Evolutionary conservation across 92 coral and sea anemone genomes (phyloP).

Genomic region (Porites evermanni): DNA sequence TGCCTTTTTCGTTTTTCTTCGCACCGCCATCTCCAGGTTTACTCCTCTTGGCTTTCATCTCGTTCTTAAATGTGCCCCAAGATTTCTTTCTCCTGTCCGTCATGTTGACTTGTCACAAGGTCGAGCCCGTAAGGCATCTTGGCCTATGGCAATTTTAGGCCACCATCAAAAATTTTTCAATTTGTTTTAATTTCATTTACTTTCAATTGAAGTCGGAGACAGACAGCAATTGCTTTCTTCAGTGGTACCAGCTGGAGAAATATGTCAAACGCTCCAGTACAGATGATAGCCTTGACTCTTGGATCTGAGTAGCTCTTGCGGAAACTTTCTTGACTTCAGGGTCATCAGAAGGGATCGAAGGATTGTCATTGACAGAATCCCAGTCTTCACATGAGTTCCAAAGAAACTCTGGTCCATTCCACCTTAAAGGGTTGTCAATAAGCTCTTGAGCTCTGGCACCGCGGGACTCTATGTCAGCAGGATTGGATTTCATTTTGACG

Average conservation of each 20-base stretch:
- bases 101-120: no score
- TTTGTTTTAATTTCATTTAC: neutral
- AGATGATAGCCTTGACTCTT: neutral
- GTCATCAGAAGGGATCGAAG: slow-evolving; percentile 31
- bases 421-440: no score
- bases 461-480: slow-evolving; percentile 50
- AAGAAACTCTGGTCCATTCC: neutral
- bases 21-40: slow-evolving; percentile 29
- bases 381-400: slow-evolving; percentile 24
- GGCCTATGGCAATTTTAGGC: no score
- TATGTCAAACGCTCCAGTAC: neutral
- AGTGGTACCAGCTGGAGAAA: neutral
- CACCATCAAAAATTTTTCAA: no score
- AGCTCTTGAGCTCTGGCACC: slow-evolving; percentile 3
- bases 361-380: slow-evolving; percentile 5
- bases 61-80: neutral
- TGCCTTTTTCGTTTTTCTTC: slow-evolving; percentile 23
- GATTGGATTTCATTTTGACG: slow-evolving; percentile 28
- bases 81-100: no score
- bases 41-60: slow-evolving; percentile 25
- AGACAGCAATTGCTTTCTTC: neutral
- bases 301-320: neutral
- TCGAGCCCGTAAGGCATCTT: no score
- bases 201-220: neutral
- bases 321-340: slow-evolving; percentile 38